These are phyloP conservation scores for Neomonachus schauinslandi DNA, from an alignment of 2,113 vertebrate species.

Conservation along the genomic window DNA sequence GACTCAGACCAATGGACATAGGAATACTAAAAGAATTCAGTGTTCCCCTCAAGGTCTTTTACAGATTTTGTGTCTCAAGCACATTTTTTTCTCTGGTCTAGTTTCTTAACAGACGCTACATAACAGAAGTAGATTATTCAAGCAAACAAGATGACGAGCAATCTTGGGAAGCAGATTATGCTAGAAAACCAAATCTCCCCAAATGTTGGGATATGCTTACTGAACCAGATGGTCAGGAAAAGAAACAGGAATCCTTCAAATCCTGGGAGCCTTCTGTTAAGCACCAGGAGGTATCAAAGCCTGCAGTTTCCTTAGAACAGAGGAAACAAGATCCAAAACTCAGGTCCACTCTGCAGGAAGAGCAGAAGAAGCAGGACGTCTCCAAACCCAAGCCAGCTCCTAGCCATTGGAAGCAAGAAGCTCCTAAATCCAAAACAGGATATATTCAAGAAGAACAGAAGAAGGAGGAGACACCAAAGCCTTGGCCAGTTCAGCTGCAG, in stretches of 20 bases:
- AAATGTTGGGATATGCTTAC: slow-evolving; percentile 92
- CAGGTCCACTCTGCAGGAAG: slow-evolving; percentile 89
- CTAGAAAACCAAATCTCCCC: slow-evolving; percentile 88
- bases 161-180: slow-evolving; percentile 88
- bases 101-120: slow-evolving; percentile 93
- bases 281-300: slow-evolving; percentile 79
- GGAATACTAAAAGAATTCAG: background rate
- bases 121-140: slow-evolving; percentile 84
- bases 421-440: slow-evolving; percentile 88
- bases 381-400: slow-evolving; percentile 76
- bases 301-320: slow-evolving; percentile 53
- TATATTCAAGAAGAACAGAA: slow-evolving; percentile 81
- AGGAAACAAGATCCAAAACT: slow-evolving; percentile 89
- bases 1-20: background rate
- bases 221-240: slow-evolving; percentile 81
- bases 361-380: slow-evolving; percentile 81
- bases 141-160: slow-evolving; percentile 81
- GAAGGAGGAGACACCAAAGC: slow-evolving; percentile 82
- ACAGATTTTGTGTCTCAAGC: slow-evolving; percentile 24
- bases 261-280: slow-evolving; percentile 83
- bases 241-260: slow-evolving; percentile 81
- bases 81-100: slow-evolving; percentile 84
- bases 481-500: slow-evolving; percentile 76
- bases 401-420: slow-evolving; percentile 82
- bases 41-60: background rate